Base-by-base conservation (phyloP, 2,113 vertebrate genomes). In the Eupsittula cactorum region DNA sequence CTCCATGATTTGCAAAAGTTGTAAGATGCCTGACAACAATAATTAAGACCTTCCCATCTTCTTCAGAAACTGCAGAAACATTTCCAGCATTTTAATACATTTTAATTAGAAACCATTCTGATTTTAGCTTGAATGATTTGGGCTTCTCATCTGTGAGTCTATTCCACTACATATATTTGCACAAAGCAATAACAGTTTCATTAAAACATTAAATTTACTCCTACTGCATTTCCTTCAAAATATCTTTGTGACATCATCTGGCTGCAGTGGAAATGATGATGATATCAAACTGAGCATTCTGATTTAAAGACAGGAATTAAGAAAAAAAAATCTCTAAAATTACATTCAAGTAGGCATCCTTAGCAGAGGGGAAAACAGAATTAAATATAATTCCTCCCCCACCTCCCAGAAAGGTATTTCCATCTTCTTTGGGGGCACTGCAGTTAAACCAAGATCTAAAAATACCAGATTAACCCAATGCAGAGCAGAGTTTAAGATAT, bases 121-220 rank as follows among this genome's bases (percentile, higher is more conserved):
- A 69, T 92, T 94, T 90, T 91, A 95, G 75, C 79, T 84, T 86
- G 76, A 93, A 81, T 89, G 19, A 88, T 79, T 97, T 91, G 65
- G n/a, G 52, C 65, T 95, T 92, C 75, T 73, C 62, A 90, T 63
- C 65, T 74, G 33, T 42, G 24, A 93, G 49, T 27, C 65, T 92
- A 31, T 79, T 94, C 91, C 78, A 86, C 76, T 63, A 92, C 2
- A 65, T 29, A 18, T 39, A 89, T 82, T 89, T 90, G 75, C 47
- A 95, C 75, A 92, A 86, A 88, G 64, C 23, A 87, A 2, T 53
- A 90, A 70, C 29, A 74, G 44, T 82, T 96, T 60, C 91, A 73
- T 90, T 78, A 84, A 93, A 96, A 85, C 28, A 49, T 49, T 82
- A 88, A 7, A 93, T 88, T 91, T 89, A 92, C 24, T 95, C 86